Base-by-base conservation (phyloP, 2,888 invertebrate species). In the Chrysina gloriosa region DNA sequence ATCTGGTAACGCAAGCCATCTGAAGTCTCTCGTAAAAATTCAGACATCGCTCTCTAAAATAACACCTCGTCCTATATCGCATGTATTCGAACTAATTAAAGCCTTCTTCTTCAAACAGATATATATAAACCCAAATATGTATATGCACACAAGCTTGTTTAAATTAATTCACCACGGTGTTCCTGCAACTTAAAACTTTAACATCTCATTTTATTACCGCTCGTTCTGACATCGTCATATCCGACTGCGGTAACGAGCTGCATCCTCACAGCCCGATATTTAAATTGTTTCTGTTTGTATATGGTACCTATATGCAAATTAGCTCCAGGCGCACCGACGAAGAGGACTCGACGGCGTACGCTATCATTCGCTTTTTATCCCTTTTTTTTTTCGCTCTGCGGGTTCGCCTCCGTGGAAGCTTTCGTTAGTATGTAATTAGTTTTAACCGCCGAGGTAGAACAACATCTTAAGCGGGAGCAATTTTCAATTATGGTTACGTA, bases 401-500 rank as follows among this genome's bases (percentile, higher is more conserved):
- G 11, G 21, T 54, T 34, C 34, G 9, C 11, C 54, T 16, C 9
- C 9, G 48, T 21, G 11, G 23, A 11, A 16, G 54, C 21, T 54
- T 65, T 65, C 65, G 52, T 36, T 65, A n/a, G 42, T 36, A 29
- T 42, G 54, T 54, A 65, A 65, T 65, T 65, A 65, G 65, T 36
- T 52, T 52, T 39, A 52, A 48, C 65, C 52, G 16, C 42, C 27
- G 23, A 34, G 39, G 27, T 54, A 27, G 27, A 54, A 42, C 54
- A 48, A 47, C 45, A 65, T 65, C 65, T 65, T 42, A 65, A 54
- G 65, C 65, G 39, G 54, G 52, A 54, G 65, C 65, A 36, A 42
- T 65, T 65, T 54, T 65, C 65, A 65, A 65, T 65, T 65, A 65
- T 65, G 54, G 54, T 27, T 25, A 54, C 52, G 39, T 42, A 42